Conservation (phyloP, 1,140 invertebrate genomes). For the Archivesica marissinica region DNA sequence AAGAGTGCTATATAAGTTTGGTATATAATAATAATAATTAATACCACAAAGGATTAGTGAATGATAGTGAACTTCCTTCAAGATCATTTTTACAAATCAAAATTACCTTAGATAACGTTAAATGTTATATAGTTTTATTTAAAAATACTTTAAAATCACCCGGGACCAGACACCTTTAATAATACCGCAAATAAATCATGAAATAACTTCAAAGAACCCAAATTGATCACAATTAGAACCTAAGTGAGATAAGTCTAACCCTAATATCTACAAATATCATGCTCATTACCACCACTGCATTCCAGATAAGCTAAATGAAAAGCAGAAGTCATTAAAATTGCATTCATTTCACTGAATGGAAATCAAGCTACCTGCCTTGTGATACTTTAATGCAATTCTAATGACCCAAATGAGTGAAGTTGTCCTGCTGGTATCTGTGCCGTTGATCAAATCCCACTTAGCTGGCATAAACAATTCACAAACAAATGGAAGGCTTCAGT, state of each 20-base stretch:
- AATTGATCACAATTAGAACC: slow-evolving; percentile 10
- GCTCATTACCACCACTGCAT: background rate
- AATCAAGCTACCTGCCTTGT: slow-evolving; percentile 29
- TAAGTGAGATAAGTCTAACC: slow-evolving; percentile 1
- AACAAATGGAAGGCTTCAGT: background rate
- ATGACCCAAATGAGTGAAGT: slow-evolving; percentile 28
- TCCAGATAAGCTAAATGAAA: slow-evolving; percentile 13
- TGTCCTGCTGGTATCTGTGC: slow-evolving; percentile 7
- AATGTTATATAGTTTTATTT: no score
- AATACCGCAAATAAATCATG: slow-evolving; percentile 26
- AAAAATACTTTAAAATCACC: no score
- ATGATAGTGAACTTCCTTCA: no score
- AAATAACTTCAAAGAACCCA: slow-evolving; percentile 30
- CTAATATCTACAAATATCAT: slow-evolving; percentile 15
- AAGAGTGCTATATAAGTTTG: no score
- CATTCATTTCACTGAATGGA: slow-evolving; percentile 54
- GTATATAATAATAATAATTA: no score
- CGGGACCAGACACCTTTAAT: slow-evolving; percentile 3
- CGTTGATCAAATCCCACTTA: background rate
- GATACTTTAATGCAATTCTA: slow-evolving; percentile 46
- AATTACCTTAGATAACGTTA: no score
- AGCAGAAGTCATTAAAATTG: slow-evolving; percentile 57
- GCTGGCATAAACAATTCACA: background rate
- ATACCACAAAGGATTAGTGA: no score
- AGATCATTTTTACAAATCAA: no score